Evolutionary conservation across 2,113 vertebrate species (phyloP), one percentile per base, ranked within the genome.

Genomic region (Thomomys bottae): DNA sequence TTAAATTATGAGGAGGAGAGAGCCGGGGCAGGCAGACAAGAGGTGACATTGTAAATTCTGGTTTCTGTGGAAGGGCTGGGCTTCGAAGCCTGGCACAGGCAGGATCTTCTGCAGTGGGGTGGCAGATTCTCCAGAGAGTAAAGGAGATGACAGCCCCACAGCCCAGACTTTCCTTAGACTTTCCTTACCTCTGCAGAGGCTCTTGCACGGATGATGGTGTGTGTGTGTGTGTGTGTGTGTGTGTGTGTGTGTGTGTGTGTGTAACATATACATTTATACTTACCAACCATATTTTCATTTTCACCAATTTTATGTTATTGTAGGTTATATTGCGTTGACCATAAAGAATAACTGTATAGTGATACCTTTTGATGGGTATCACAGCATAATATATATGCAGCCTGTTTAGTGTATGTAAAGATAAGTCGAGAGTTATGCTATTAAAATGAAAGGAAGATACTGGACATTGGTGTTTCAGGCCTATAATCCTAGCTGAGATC

Each of bases 91-190:
- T 15, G 11, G 49, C 49, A 54, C 49, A 14, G 38, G 30, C 26
- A 5, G 63, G 38, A 26, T 54, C 49, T 3, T 54, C 49, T 15
- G 49, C 49, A 11, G 14, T 14, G 49, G 20, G 71, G 15, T 2
- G 10, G 63, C 24, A 30, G 5, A 24, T 34, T 40, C 49, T 54
- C 7, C 73, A 36, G 57, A 57, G 1, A 15, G 72, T 0, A 42
- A 18, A 15, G 79, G 63, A 14, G 28, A 15, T 32, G 5, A 2
- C 36, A 5, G 11, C 9, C 8, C 12, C n/a, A 1, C 3, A 24
- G 64, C 17, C 9, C 0, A 1, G 17, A 32, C n/a, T 11, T n/a
- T n/a, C 7, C 57, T 12, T 1, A 6, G 28, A 0, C 34, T 17
- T 10, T 28, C 66, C 57, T 82, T 42, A 9, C 26, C 8, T 61